Evolutionary conservation across 2,797 vertebrate species (phyloP).

Genomic region (Eulemur coronatus): DNA sequence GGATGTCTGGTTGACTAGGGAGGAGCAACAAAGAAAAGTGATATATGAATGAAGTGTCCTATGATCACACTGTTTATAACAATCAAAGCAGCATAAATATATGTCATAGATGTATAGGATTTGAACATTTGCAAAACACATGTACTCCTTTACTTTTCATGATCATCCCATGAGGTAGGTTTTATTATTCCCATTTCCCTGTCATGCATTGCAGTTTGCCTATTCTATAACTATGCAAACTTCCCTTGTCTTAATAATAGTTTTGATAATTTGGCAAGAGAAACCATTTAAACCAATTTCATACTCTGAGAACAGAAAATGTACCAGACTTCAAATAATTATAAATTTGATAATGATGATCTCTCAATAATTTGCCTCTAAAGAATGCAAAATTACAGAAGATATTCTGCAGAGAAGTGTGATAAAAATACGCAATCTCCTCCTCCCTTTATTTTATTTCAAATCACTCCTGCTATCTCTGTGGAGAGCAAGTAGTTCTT

Average conservation of each 20-base stretch:
- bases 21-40: not conserved
- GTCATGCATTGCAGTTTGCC: not conserved
- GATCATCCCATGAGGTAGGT: no score
- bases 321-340: not conserved
- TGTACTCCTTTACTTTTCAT: rapidly evolving
- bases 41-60: no score
- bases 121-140: rapidly evolving
- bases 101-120: not conserved
- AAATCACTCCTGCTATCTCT: not conserved
- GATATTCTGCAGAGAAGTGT: not conserved
- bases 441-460: not conserved
- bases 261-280: not conserved
- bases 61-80: rapidly evolving
- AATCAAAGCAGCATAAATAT: not conserved
- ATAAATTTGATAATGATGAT: not conserved
- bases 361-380: not conserved
- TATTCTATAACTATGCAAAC: not conserved
- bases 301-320: no score
- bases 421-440: not conserved
- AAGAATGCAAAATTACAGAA: not conserved
- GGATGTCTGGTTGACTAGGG: rapidly evolving
- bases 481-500: not conserved
- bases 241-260: not conserved
- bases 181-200: no score
- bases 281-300: not conserved